These are phyloP conservation scores for Papilio polytes DNA, from an alignment of 1,140 invertebrate species.

Conservation along the genomic window DNA sequence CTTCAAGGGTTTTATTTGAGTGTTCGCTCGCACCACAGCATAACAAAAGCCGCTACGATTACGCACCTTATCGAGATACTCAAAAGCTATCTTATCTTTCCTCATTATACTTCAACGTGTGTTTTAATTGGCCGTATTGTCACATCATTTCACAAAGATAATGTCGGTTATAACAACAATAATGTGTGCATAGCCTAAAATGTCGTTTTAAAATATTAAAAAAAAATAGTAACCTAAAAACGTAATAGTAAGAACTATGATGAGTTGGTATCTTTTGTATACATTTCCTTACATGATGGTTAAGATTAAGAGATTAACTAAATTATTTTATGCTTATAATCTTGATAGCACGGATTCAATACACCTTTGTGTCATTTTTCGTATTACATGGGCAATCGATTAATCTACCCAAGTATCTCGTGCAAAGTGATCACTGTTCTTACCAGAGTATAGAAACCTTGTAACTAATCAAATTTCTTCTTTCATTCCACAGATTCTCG, in stretches of 20 bases:
- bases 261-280: not conserved
- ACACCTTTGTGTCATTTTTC: not conserved
- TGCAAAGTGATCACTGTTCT: not conserved
- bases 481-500: constrained; percentile 84
- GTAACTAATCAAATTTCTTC: not conserved
- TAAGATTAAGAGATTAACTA: not conserved
- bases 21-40: not conserved
- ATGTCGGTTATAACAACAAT: constrained; percentile 29
- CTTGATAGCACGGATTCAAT: not conserved
- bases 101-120: constrained; percentile 37
- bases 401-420: not conserved
- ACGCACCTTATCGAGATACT: constrained; percentile 8
- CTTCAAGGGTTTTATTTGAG: constrained; percentile 2
- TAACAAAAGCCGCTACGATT: constrained; percentile 18
- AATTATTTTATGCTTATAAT: not conserved
- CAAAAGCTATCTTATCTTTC: constrained; percentile 34
- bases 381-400: not conserved
- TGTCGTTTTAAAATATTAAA: not conserved
- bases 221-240: constrained; percentile 8
- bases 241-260: not conserved
- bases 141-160: constrained; percentile 35
- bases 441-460: not conserved
- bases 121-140: constrained; percentile 40
- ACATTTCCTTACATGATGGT: not conserved
- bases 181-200: constrained; percentile 36